A percentile compares a stretch with the other conserved stretches of the same genome.
phyloP scores from a whole-genome alignment of 1,140 invertebrate species.

The Diachasma alloeum region DNA sequence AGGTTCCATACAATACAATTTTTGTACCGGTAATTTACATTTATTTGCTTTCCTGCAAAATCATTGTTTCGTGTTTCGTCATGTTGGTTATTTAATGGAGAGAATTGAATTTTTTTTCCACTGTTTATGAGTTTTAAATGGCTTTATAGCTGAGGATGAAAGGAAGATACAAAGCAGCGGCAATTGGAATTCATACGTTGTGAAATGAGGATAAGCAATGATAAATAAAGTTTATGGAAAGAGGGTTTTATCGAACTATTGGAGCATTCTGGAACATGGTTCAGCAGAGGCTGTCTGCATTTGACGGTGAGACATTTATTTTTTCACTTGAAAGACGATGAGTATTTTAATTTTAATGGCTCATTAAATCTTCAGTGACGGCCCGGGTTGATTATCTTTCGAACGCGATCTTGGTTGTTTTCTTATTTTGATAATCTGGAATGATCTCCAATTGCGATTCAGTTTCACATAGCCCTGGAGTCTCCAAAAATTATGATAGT shows the following conservation, averaged over 20 bases:
- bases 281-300: constrained; percentile 48
- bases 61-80: not conserved
- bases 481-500: too few species aligned
- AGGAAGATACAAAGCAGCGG: constrained; percentile 4
- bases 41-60: not conserved
- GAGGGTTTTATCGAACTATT: not conserved
- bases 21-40: not conserved
- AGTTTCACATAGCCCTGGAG: too few species aligned
- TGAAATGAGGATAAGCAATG: not conserved
- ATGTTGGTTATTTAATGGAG: not conserved
- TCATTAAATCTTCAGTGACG: too few species aligned
- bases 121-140: not conserved
- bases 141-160: not conserved
- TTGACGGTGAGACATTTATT: constrained; percentile 46
- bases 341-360: too few species aligned
- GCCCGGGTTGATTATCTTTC: too few species aligned
- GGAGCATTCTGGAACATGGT: constrained; percentile 38
- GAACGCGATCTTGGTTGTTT: too few species aligned
- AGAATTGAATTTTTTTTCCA: not conserved
- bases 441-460: too few species aligned
- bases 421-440: too few species aligned
- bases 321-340: constrained; percentile 8
- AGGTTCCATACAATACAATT: not conserved
- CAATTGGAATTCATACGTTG: not conserved
- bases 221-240: not conserved